A percentile compares a stretch with the other conserved stretches of the same genome.
These are phyloP conservation scores for Oreochromis spilurus DNA, from an alignment of 2,113 vertebrate genomes.

Conservation along the genomic window DNA sequence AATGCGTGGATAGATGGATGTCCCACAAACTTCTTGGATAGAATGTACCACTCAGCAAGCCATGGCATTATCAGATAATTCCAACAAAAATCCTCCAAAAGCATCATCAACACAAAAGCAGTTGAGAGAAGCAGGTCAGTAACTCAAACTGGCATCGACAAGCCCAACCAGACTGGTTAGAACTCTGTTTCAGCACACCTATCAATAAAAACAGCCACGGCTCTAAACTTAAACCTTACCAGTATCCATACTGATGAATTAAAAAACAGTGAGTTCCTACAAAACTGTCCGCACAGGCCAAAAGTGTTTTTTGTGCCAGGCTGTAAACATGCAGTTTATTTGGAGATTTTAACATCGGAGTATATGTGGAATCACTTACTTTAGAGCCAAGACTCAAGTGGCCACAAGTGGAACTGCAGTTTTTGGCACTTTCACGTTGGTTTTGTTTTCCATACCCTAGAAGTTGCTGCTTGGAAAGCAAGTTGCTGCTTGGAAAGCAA, in stretches of 20 bases:
- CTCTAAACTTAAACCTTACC: neutral
- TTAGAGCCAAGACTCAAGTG: neutral
- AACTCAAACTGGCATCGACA: neutral
- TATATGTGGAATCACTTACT: neutral
- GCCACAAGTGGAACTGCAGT: neutral
- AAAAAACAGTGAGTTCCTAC: neutral
- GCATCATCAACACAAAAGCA: neutral
- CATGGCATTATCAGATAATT: neutral
- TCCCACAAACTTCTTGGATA: neutral
- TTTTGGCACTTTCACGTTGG: neutral
- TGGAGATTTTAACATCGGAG: neutral
- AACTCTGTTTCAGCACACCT: neutral
- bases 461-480: neutral
- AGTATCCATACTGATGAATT: neutral
- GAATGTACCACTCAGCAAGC: neutral
- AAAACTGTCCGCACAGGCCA: neutral
- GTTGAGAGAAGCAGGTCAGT: neutral
- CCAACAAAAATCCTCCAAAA: neutral
- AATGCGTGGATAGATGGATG: neutral
- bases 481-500: neutral
- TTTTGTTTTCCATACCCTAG: neutral
- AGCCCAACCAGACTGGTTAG: neutral
- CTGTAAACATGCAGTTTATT: neutral
- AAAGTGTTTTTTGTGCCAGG: neutral
- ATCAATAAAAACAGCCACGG: neutral